phyloP scores from a whole-genome alignment of 2,888 invertebrate species.

The Gisinianus flammeolus region DNA sequence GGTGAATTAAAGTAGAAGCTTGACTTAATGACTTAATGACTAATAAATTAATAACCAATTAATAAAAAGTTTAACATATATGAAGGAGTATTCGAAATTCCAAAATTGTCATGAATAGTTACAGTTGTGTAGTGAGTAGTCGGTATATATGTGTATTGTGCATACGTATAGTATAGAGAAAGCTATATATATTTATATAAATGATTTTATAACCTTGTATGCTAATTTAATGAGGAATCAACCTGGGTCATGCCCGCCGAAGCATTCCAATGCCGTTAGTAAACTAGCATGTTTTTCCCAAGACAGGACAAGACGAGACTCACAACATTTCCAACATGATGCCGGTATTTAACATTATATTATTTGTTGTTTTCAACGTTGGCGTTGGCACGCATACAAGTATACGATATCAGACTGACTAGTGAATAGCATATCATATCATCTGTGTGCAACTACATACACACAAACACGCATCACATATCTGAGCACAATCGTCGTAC shows the following conservation, averaged over 20 bases:
- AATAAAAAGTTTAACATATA: background rate
- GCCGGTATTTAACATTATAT: too few species aligned
- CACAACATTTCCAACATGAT: background rate
- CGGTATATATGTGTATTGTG: background rate
- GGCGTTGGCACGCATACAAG: background rate
- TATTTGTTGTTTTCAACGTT: too few species aligned
- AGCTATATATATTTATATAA: background rate
- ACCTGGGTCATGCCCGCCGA: conserved; percentile 37
- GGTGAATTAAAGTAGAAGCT: too few species aligned
- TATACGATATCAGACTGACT: background rate
- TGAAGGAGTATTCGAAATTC: background rate
- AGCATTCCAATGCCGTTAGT: conserved; percentile 33
- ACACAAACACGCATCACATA: background rate
- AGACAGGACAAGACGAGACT: background rate
- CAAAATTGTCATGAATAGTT: background rate
- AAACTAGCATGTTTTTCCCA: background rate
- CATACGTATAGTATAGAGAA: background rate
- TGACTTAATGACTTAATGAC: too few species aligned
- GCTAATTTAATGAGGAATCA: conserved; percentile 22
- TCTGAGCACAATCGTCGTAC: too few species aligned
- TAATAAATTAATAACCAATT: background rate
- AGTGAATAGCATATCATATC: background rate
- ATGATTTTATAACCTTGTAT: conserved; percentile 19
- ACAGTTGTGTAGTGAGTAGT: background rate
- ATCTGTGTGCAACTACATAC: background rate